Percentiles rank a stretch among this genome's conserved stretches.
phyloP scores from a whole-genome alignment of 2,888 invertebrate species.

The Stenodema calcarata region DNA sequence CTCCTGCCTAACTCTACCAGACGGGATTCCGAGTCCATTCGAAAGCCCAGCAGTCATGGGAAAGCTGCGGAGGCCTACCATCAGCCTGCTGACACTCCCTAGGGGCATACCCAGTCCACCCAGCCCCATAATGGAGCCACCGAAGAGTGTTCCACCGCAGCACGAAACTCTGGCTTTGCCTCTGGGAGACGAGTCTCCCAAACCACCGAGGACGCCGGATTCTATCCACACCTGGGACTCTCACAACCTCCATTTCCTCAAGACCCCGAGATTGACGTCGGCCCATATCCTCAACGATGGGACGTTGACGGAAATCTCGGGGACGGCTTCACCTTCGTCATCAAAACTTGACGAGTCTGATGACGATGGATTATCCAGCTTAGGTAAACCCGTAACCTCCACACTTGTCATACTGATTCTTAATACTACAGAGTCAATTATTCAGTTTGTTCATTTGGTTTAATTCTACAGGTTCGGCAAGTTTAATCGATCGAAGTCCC shows the following conservation, averaged over 20 bases:
- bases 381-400: slow-evolving; percentile 35
- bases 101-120: slow-evolving; percentile 61
- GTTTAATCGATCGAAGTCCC: slow-evolving; percentile 56
- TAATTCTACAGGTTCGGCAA: slow-evolving; percentile 49
- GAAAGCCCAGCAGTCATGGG: slow-evolving; percentile 55
- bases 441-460: no score
- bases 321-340: slow-evolving; percentile 48
- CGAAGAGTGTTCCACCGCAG: not conserved
- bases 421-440: no score
- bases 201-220: slow-evolving; percentile 16
- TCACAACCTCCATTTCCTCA: slow-evolving; percentile 56
- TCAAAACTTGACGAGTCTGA: slow-evolving; percentile 56
- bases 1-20: slow-evolving; percentile 60
- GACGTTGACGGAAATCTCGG: slow-evolving; percentile 47
- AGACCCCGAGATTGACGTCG: slow-evolving; percentile 52
- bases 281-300: slow-evolving; percentile 49
- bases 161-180: slow-evolving; percentile 20
- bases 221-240: slow-evolving; percentile 58
- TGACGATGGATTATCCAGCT: slow-evolving; percentile 54
- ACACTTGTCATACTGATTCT: not conserved
- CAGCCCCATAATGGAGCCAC: slow-evolving; percentile 60
- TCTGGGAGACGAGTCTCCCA: not conserved
- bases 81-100: slow-evolving; percentile 48
- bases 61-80: slow-evolving; percentile 34
- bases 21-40: slow-evolving; percentile 61